Conservation (phyloP, 2,888 invertebrate genomes). For the Caenorhabditis parvicauda region DNA sequence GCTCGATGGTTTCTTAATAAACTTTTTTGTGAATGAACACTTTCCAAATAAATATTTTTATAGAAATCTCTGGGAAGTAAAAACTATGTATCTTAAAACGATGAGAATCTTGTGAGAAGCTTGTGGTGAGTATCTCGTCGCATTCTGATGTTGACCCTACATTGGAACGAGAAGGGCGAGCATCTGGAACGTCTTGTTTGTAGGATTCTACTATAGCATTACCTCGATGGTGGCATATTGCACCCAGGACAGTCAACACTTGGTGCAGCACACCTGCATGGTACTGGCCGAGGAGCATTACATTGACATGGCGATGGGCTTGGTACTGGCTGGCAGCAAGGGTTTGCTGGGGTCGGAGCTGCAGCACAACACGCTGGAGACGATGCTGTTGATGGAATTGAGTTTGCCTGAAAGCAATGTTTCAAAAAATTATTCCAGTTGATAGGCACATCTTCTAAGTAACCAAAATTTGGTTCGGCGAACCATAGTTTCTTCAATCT, state of each 20-base stretch:
- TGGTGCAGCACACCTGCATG: constrained; percentile 38
- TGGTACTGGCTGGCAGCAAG: constrained; percentile 30
- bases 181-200: constrained; percentile 16
- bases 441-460: background rate
- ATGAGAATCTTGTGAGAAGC: constrained; percentile 10
- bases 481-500: no score
- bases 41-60: no score
- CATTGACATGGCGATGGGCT: constrained; percentile 25
- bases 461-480: no score
- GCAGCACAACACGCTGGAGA: constrained; percentile 23
- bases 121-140: constrained; percentile 33
- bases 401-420: constrained; percentile 7
- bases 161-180: constrained; percentile 18
- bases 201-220: background rate
- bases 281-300: constrained; percentile 35
- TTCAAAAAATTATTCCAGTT: background rate
- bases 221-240: constrained; percentile 30
- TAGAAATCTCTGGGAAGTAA: no score
- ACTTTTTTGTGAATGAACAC: no score
- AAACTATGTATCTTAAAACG: no score
- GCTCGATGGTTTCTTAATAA: no score
- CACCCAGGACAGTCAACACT: constrained; percentile 28
- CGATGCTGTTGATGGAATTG: constrained; percentile 19
- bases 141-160: constrained; percentile 29
- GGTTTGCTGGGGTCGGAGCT: constrained; percentile 28